These are phyloP conservation scores for Chromobotia macracanthus DNA, from an alignment of 2,797 vertebrate genomes.

Conservation along the genomic window DNA sequence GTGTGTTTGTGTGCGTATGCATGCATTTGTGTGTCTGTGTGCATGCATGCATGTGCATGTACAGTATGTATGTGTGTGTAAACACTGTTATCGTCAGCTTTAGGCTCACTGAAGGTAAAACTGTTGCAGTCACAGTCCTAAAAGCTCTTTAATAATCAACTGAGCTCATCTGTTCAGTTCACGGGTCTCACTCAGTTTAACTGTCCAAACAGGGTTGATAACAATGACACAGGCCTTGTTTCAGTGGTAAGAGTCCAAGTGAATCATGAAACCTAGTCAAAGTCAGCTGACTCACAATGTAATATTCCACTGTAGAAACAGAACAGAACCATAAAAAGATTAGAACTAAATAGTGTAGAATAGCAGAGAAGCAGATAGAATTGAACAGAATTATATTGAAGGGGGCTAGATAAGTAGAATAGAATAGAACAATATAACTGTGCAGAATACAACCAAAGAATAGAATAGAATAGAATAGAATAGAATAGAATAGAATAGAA, in stretches of 20 bases:
- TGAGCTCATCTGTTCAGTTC: conserved; percentile 34
- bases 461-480: background rate
- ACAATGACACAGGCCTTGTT: conserved; percentile 10
- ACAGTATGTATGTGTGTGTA: too few relatives aligned
- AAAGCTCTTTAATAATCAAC: conserved; percentile 44
- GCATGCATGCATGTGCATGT: background rate
- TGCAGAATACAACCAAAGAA: background rate
- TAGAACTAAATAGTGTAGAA: too few relatives aligned
- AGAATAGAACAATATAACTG: background rate
- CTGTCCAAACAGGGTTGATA: conserved; percentile 28
- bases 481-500: background rate
- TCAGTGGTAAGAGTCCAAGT: conserved; percentile 7
- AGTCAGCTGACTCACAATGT: background rate
- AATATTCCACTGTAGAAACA: too few relatives aligned
- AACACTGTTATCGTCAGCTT: conserved; percentile 12
- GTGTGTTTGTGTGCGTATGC: conserved; percentile 23
- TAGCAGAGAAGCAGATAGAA: too few relatives aligned
- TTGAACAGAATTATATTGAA: too few relatives aligned
- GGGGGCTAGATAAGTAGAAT: too few relatives aligned
- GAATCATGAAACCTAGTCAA: background rate
- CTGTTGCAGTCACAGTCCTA: conserved; percentile 33
- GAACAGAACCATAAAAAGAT: too few relatives aligned
- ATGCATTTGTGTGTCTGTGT: conserved; percentile 8
- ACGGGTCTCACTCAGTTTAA: conserved; percentile 20
- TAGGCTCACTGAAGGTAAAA: conserved; percentile 45